Evolutionary conservation across 2,113 vertebrate species (phyloP).

Genomic region (Sporophila hypoxantha): DNA sequence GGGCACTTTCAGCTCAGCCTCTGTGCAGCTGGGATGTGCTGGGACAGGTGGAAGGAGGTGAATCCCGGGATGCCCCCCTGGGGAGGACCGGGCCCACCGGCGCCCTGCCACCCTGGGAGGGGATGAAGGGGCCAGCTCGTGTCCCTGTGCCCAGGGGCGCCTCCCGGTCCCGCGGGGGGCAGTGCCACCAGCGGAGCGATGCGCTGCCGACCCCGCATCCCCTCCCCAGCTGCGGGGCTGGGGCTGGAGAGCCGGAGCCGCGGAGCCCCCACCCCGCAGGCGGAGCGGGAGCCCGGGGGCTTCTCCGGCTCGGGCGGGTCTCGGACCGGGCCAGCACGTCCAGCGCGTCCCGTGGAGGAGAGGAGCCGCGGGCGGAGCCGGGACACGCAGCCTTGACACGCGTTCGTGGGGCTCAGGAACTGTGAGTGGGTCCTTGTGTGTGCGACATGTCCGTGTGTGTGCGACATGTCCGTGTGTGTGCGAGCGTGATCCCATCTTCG

Average conservation of each 20-base stretch:
- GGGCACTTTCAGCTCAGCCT: background rate
- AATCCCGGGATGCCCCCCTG: accelerated
- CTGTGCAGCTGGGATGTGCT: background rate
- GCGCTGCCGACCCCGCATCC: background rate
- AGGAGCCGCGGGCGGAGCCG: background rate
- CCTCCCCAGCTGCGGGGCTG: background rate
- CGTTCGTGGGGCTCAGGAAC: background rate
- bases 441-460: too few relatives aligned
- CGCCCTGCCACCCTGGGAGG: background rate
- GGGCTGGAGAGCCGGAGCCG: background rate
- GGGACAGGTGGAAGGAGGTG: background rate
- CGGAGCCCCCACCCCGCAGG: background rate
- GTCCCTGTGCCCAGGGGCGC: background rate
- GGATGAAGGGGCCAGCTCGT: too few relatives aligned
- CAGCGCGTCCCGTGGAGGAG: background rate
- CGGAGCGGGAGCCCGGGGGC: background rate
- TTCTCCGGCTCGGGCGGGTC: background rate
- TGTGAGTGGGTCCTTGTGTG: background rate
- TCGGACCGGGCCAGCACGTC: background rate
- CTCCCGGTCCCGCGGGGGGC: background rate
- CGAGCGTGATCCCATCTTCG: too few relatives aligned
- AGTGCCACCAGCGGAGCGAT: background rate
- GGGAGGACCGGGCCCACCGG: accelerated
- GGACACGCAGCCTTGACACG: background rate
- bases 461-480: too few relatives aligned